Evolutionary conservation across 64 coral and sea anemone species (phyloP).

Genomic region (Exaiptasia diaphana): DNA sequence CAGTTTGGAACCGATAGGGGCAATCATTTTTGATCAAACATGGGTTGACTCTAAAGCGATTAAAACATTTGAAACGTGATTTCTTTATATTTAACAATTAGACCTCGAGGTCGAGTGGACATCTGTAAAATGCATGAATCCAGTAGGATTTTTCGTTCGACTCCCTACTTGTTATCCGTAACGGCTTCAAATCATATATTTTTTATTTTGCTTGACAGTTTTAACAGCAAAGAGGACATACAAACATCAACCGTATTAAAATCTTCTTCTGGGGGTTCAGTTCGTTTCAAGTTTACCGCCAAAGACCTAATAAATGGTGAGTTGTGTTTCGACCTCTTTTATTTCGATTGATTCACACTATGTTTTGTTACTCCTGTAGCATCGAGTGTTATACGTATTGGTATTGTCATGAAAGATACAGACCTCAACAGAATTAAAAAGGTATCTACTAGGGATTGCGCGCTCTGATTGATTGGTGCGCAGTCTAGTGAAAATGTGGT

Average conservation of each 20-base stretch:
- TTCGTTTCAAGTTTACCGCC: neutral
- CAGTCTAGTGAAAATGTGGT: neutral
- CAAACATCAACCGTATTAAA: too few relatives aligned
- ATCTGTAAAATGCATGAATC: too few relatives aligned
- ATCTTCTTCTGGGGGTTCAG: neutral
- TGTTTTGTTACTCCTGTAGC: neutral
- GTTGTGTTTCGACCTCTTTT: neutral
- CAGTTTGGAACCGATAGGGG: too few relatives aligned
- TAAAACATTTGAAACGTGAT: too few relatives aligned
- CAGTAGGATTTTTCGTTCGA: too few relatives aligned
- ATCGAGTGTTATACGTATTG: neutral
- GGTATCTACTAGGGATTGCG: constrained; percentile 22
- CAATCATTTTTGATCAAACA: too few relatives aligned
- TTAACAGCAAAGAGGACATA: neutral
- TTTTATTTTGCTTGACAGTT: neutral
- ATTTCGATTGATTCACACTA: neutral
- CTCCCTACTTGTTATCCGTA: too few relatives aligned
- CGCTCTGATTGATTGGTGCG: neutral
- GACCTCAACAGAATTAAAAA: constrained; percentile 41
- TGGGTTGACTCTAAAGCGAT: too few relatives aligned
- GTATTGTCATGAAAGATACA: constrained; percentile 53
- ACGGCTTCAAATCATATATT: too few relatives aligned
- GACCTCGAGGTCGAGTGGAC: too few relatives aligned
- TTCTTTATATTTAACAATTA: too few relatives aligned
- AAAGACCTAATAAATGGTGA: neutral